Conservation (phyloP, 2,888 invertebrate genomes). For the Cybosia mesomella region DNA sequence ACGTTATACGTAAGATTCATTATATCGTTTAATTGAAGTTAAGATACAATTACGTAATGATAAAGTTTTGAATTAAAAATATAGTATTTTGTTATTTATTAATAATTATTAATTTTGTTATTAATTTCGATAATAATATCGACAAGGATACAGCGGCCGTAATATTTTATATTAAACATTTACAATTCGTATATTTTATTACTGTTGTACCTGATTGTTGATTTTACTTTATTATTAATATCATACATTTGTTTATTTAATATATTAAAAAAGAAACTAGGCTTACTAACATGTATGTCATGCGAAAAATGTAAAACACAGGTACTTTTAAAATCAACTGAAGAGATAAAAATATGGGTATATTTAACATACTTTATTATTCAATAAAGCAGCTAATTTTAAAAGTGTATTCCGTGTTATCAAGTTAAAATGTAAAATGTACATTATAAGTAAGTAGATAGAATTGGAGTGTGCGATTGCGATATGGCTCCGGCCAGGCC, state of each 20-base stretch:
- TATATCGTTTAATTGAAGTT: constrained; percentile 33
- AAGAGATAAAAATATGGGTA: neutral
- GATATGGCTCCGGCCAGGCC: constrained; percentile 73
- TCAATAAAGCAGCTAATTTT: constrained; percentile 13
- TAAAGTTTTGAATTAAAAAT: constrained; percentile 39
- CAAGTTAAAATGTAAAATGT: constrained; percentile 32
- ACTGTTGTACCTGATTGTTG: constrained; percentile 52
- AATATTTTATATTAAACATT: constrained; percentile 36
- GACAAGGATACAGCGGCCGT: constrained; percentile 42
- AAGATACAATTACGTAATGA: constrained; percentile 40
- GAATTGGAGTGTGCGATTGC: constrained; percentile 57
- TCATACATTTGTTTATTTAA: constrained; percentile 30
- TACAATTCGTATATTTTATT: constrained; percentile 30
- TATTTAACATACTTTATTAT: neutral
- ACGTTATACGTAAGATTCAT: constrained; percentile 32
- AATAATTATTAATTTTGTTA: neutral
- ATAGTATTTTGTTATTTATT: constrained; percentile 8
- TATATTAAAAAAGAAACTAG: constrained; percentile 29
- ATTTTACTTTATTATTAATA: constrained; percentile 36
- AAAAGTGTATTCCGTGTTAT: constrained; percentile 27
- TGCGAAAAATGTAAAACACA: constrained; percentile 25
- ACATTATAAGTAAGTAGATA: constrained; percentile 40
- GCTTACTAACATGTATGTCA: constrained; percentile 34
- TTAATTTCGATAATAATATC: constrained; percentile 15
- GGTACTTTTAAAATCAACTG: constrained; percentile 23